Percentiles rank a stretch among this genome's conserved stretches.
Conservation (phyloP, 2,888 invertebrate species). For the Drosophila paracracens region DNA sequence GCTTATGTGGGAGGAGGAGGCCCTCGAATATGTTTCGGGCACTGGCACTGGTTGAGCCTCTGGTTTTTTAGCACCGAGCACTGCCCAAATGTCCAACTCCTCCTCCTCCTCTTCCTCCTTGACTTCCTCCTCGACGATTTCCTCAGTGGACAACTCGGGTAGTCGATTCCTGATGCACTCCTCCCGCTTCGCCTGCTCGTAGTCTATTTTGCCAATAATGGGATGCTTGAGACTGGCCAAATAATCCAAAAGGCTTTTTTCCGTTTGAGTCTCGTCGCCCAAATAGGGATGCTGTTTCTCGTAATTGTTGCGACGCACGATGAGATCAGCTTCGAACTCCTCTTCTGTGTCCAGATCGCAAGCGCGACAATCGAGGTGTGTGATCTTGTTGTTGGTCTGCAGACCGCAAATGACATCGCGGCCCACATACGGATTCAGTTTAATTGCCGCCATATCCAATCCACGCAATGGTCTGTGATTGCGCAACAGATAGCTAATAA, state of each 20-base stretch:
- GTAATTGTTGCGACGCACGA: conserved; percentile 75
- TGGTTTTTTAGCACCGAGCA: conserved; percentile 14
- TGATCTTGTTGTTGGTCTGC: conserved; percentile 56
- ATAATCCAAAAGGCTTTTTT: conserved; percentile 58
- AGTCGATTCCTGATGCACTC: conserved; percentile 44
- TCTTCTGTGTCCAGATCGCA: conserved; percentile 69
- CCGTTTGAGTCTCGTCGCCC: conserved; percentile 55
- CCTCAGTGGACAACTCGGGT: not conserved
- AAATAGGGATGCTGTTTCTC: conserved; percentile 51
- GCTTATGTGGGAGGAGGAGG: not conserved
- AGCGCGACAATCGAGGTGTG: conserved; percentile 65
- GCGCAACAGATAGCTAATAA: conserved; percentile 58
- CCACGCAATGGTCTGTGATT: conserved; percentile 57
- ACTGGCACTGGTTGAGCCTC: rapidly evolving
- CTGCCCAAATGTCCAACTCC: conserved; percentile 63
- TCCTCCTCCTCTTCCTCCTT: conserved; percentile 36
- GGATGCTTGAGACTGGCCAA: conserved; percentile 62
- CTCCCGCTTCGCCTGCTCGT: not conserved
- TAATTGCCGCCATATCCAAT: conserved; percentile 65
- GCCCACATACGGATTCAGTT: conserved; percentile 32
- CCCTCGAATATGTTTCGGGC: not conserved
- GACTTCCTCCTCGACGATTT: not conserved
- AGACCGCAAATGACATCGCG: conserved; percentile 63
- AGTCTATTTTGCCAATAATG: conserved; percentile 28
- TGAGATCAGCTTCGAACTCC: conserved; percentile 72